Evolutionary conservation across 2,888 invertebrate species (phyloP), one percentile per base, ranked within the genome.

Genomic region (Netelia melanura): DNA sequence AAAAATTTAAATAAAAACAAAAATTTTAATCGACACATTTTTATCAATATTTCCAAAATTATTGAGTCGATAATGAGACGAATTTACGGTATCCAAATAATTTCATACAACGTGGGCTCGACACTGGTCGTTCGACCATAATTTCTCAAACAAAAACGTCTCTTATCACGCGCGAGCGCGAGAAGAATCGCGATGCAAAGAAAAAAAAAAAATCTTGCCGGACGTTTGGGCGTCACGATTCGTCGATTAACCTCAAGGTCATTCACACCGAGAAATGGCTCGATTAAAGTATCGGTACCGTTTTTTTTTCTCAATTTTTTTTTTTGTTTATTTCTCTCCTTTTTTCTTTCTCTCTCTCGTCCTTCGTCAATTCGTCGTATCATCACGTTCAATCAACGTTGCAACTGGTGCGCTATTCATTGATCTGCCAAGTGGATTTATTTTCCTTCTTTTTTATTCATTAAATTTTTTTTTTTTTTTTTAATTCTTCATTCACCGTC

Each of bases 191-290:
- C 21, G 11, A 44, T 17, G n/a, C 2, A 17, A 62, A 17, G 0
- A 17, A 17, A 17, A 17, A 17, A 17, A 52, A 58, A 30, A 48
- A 43, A 43, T 14, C 17, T 10, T 14, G n/a, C n/a, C 62, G 48
- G 52, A 62, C 62, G 58, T 52, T 62, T 21, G 54, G 54, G 11
- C 38, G 17, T 38, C 65, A 56, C 23, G 65, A 54, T 76, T 65
- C n/a, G 23, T 76, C 65, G 65, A 65, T 76, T 76, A 56, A 76
- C 74, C 74, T 74, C 62, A 74, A 74, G 74, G 74, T 74, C 38
- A 25, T 56, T 54, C 76, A 9, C 52, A 52, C 38, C 64, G 64
- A 10, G 48, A 48, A 23, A 6, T 64, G 54, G 48, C 38, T 64
- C 17, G 75, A 65, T 75, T 65, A 64, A 52, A 64, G 17, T 64